Evolutionary conservation across 2,888 invertebrate species (phyloP), one percentile per base, ranked within the genome.

Genomic region (Agrochola litura): DNA sequence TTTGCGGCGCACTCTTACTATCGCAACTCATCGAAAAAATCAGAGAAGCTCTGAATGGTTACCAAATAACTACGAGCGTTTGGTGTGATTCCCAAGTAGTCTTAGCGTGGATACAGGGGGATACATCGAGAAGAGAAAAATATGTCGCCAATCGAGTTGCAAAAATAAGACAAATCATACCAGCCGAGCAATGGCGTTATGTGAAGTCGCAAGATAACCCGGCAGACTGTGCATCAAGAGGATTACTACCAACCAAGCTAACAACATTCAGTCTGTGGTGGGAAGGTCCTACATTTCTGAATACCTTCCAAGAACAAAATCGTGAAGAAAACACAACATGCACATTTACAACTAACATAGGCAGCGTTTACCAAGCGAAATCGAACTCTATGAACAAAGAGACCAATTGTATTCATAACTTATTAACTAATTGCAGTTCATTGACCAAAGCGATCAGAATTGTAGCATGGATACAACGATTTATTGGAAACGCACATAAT

Each of bases 391-490:
- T n/a, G 30, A 41, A 46, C 54, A 25, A 30, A 49, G 41, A 65
- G n/a, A 65, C 41, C 25, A 52, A 72, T 73, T 69, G 41, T 65
- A 70, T 66, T 65, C 22, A 60, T 37, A 22, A 49, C 12, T 49
- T 61, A 72, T 54, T 75, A 71, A 63, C 19, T 56, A 79, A 67
- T 49, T 46, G 46, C 49, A 79, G 79, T 69, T 72, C 76, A 43
- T 60, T 76, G 54, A 70, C 46, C 14, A 58, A 30, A 60, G 49
- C 54, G 25, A 70, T 46, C 41, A 67, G 70, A 75, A 46, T 71
- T 52, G 30, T 68, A 10, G 73, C 73, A 49, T 68, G 22, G 58
- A 79, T 61, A 67, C 60, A 10, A 73, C 78, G 43, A 61, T 77
- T 41, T 73, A 82, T 46, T n/a, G 74, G 9, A 77, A 65, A 65